A percentile compares a stretch with the other conserved stretches of the same genome.
Evolutionary conservation across 2,113 vertebrate species (phyloP).

Genomic region (Ciconia boyciana): DNA sequence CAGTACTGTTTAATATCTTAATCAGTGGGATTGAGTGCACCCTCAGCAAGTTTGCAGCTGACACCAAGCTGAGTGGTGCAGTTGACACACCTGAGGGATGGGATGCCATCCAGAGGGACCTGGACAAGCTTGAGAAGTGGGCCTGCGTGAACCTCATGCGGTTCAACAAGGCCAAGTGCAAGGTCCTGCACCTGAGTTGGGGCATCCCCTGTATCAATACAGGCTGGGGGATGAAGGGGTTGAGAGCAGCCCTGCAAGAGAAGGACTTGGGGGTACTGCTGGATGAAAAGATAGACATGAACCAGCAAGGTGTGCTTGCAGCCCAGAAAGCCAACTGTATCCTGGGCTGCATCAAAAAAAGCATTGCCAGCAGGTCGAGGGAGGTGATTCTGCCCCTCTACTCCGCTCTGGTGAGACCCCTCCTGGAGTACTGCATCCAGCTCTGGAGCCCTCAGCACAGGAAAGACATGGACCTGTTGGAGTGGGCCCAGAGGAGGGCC

Average conservation of each 20-base stretch:
- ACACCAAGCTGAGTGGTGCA: background rate
- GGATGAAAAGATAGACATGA: background rate
- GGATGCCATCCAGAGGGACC: background rate
- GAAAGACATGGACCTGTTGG: too few relatives aligned
- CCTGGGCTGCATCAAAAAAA: background rate
- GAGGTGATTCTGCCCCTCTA: background rate
- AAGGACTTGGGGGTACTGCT: background rate
- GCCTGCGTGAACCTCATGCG: background rate
- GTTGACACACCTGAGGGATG: background rate
- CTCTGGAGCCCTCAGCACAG: too few relatives aligned
- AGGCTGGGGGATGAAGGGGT: background rate
- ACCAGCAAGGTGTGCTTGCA: fast-evolving
- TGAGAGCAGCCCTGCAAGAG: background rate
- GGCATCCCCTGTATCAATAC: background rate
- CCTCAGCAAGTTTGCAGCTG: background rate
- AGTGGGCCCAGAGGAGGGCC: too few relatives aligned
- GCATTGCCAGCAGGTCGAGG: background rate
- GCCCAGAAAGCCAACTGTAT: background rate
- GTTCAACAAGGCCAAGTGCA: background rate
- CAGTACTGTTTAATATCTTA: background rate
- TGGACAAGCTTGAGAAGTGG: background rate
- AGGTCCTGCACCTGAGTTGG: background rate
- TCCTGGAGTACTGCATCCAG: background rate
- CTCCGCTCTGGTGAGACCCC: background rate
- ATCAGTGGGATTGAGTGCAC: background rate